Evolutionary conservation across 1,140 invertebrate genomes (phyloP), one percentile per base, ranked within the genome.

Genomic region (Tribolium castaneum): DNA sequence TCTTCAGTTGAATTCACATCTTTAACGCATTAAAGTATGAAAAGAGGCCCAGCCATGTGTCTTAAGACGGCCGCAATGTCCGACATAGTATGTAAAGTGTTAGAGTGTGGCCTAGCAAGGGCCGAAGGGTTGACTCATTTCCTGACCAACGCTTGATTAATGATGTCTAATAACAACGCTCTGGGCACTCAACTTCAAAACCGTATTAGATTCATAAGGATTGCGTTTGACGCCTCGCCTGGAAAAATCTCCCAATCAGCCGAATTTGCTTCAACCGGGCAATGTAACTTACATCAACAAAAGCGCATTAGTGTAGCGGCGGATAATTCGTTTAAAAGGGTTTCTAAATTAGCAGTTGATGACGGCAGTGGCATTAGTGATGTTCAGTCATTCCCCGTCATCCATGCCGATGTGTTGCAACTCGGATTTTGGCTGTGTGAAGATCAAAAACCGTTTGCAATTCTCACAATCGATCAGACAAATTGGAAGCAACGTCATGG

Each of bases 91-190:
- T 85, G 84, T 84, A 85, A 85, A 85, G 82, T 85, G 82, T 78
- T 82, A 77, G 78, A 79, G 82, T 85, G 78, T 80, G 83, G 81
- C 80, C 79, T 80, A 75, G 78, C 70, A 81, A 79, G 83, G 83
- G 81, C 85, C 83, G 82, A 85, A 86, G 85, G 85, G 85, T 86
- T 85, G 85, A 85, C 85, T 86, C 85, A 86, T 86, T 86, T 86
- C 84, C 84, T 86, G 85, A 84, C 84, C 84, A 84, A 83, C 80
- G 80, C 79, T 86, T 86, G 85, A 86, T 86, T 86, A 86, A 86
- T 86, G 85, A 86, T 86, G 83, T 81, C 82, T 85, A 86, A 86
- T 86, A 86, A 86, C 85, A 84, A 84, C 80, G 83, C 81, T 83
- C 76, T 73, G 78, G 75, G 75, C 81, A 80, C 73, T 77, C 78